phyloP scores from a whole-genome alignment of 2,888 invertebrate species.

The Galeruca laticollis region DNA sequence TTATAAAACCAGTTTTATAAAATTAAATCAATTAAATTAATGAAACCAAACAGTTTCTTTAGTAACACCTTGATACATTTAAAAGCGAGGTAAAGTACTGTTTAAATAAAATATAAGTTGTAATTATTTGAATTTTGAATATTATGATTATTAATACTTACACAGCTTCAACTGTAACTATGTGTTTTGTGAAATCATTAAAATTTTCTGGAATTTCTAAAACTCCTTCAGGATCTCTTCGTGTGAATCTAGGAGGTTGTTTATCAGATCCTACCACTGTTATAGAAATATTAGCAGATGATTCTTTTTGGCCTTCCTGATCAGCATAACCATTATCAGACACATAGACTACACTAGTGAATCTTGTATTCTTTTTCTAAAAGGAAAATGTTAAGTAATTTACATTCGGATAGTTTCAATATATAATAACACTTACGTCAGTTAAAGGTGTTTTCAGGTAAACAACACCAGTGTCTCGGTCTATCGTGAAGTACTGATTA shows the following conservation, averaged over 20 bases:
- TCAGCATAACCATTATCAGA: slow-evolving; percentile 80
- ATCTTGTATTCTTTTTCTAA: slow-evolving; percentile 74
- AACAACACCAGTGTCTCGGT: slow-evolving; percentile 86
- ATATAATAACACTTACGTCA: slow-evolving; percentile 52
- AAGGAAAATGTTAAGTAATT: slow-evolving; percentile 44
- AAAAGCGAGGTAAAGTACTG: no score
- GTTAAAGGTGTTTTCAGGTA: slow-evolving; percentile 57
- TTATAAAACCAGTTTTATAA: no score
- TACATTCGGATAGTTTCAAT: background rate
- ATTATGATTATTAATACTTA: slow-evolving; percentile 66
- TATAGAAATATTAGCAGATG: slow-evolving; percentile 84
- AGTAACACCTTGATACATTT: no score
- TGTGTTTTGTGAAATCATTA: slow-evolving; percentile 72
- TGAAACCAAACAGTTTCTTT: no score
- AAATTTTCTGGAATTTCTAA: slow-evolving; percentile 81
- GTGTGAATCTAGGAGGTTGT: slow-evolving; percentile 82
- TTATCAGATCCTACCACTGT: slow-evolving; percentile 89
- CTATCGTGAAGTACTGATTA: slow-evolving; percentile 82
- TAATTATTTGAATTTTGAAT: background rate
- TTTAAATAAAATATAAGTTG: no score
- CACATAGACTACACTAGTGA: slow-evolving; percentile 81
- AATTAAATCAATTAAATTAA: no score
- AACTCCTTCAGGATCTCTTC: slow-evolving; percentile 67
- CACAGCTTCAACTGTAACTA: slow-evolving; percentile 75
- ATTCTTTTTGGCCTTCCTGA: slow-evolving; percentile 72